Evolutionary conservation across 1,140 invertebrate genomes (phyloP).

Genomic region (Steinernema khuongi): DNA sequence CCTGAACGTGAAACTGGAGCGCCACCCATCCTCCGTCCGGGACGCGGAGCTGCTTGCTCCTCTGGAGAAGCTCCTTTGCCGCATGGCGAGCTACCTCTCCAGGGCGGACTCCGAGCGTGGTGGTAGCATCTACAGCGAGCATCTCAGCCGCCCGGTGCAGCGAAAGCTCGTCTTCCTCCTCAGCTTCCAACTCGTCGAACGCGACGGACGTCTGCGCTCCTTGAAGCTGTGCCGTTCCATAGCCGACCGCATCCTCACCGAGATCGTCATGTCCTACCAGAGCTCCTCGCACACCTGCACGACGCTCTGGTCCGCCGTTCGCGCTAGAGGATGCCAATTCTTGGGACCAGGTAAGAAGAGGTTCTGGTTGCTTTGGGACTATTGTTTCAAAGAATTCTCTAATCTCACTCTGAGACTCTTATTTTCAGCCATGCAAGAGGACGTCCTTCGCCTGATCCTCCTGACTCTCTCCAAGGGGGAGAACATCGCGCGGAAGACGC

Average conservation of each 20-base stretch:
- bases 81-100: conserved; percentile 34
- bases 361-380: conserved; percentile 10
- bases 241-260: conserved; percentile 86
- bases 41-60: not conserved
- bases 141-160: conserved; percentile 84
- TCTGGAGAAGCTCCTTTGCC: conserved; percentile 4
- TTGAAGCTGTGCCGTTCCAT: conserved; percentile 74
- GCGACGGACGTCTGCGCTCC: conserved; percentile 66
- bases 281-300: conserved; percentile 84
- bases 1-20: conserved; percentile 1
- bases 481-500: conserved; percentile 88
- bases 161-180: conserved; percentile 83
- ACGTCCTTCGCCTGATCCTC: conserved; percentile 86
- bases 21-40: not conserved
- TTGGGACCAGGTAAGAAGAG: conserved; percentile 74
- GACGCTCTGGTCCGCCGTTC: conserved; percentile 91
- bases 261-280: conserved; percentile 87
- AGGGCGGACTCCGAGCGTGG: conserved; percentile 44
- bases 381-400: conserved; percentile 5
- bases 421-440: conserved; percentile 85
- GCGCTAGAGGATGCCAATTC: conserved; percentile 93
- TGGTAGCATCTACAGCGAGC: conserved; percentile 45
- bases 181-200: conserved; percentile 83
- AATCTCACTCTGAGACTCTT: not conserved
- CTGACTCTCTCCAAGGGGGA: conserved; percentile 90